Conservation (phyloP, 2,113 vertebrate genomes). For the Oreotrochilus melanogaster region DNA sequence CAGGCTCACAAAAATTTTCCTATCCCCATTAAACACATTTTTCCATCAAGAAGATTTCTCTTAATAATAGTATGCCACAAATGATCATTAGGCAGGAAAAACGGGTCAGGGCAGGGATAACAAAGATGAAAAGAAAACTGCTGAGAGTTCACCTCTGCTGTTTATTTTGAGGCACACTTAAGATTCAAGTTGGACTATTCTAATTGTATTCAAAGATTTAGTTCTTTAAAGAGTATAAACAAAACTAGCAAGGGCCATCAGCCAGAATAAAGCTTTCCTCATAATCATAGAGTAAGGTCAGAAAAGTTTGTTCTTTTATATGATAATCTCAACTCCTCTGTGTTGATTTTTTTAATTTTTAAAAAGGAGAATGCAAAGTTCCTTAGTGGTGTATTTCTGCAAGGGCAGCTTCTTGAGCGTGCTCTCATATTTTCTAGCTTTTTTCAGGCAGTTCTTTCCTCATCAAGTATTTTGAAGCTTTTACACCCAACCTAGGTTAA, state of each 20-base stretch:
- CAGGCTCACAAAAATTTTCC: constrained; percentile 49
- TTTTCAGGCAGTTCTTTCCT: constrained; percentile 48
- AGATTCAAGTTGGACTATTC: constrained; percentile 27
- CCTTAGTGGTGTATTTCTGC: constrained; percentile 52
- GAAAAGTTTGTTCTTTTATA: constrained; percentile 79
- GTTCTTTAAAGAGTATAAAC: constrained; percentile 78
- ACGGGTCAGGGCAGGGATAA: constrained; percentile 22
- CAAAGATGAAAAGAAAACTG: constrained; percentile 66
- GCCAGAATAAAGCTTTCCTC: constrained; percentile 76
- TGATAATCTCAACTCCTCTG: constrained; percentile 72
- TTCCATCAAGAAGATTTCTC: constrained; percentile 54
- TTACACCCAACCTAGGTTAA: constrained; percentile 54
- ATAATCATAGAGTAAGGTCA: constrained; percentile 31
- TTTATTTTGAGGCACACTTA: constrained; percentile 78
- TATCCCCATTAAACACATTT: constrained; percentile 46
- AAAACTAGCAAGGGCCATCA: constrained; percentile 68
- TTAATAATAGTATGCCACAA: constrained; percentile 29
- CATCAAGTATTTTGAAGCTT: constrained; percentile 54
- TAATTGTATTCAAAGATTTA: constrained; percentile 71
- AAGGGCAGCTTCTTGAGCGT: constrained; percentile 31
- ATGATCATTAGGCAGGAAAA: constrained; percentile 57
- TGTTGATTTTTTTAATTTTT: constrained; percentile 53
- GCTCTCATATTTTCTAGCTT: constrained; percentile 65
- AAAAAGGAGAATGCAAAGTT: constrained; percentile 59
- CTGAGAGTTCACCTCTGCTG: constrained; percentile 64